Evolutionary conservation across 2,113 vertebrate species (phyloP).

Genomic region (Chelonoidis abingdonii): DNA sequence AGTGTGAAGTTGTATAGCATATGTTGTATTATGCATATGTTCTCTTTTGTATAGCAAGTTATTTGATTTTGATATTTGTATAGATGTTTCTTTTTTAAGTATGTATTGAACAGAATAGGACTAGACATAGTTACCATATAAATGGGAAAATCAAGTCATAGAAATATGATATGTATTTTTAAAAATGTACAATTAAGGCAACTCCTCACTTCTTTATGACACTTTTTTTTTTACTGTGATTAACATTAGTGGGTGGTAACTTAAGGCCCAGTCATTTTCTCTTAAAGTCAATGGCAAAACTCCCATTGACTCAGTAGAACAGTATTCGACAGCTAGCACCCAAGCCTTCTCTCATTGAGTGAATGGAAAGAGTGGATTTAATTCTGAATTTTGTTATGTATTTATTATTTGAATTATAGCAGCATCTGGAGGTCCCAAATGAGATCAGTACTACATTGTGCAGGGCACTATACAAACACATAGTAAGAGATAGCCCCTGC

Average conservation of each 20-base stretch:
- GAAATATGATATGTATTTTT: neutral
- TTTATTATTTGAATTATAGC: neutral
- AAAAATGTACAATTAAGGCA: neutral
- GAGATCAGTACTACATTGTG: neutral
- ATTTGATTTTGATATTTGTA: neutral
- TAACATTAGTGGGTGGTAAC: neutral
- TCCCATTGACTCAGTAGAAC: neutral
- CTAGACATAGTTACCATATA: neutral
- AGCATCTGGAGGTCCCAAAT: neutral
- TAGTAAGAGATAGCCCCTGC: neutral
- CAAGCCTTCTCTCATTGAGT: neutral
- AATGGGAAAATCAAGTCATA: neutral
- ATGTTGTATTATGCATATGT: neutral
- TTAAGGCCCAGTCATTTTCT: neutral
- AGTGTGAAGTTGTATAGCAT: fast-evolving
- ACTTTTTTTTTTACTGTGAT: neutral
- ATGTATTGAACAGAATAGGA: neutral
- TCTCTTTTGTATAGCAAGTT: neutral
- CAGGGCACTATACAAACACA: neutral
- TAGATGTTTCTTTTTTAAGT: neutral
- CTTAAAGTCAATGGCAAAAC: neutral
- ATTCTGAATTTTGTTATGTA: fast-evolving
- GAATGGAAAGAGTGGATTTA: neutral
- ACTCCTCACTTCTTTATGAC: neutral
- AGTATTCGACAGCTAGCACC: neutral